Evolutionary conservation across 2,113 vertebrate species (phyloP).

Genomic region (Tautogolabrus adspersus): DNA sequence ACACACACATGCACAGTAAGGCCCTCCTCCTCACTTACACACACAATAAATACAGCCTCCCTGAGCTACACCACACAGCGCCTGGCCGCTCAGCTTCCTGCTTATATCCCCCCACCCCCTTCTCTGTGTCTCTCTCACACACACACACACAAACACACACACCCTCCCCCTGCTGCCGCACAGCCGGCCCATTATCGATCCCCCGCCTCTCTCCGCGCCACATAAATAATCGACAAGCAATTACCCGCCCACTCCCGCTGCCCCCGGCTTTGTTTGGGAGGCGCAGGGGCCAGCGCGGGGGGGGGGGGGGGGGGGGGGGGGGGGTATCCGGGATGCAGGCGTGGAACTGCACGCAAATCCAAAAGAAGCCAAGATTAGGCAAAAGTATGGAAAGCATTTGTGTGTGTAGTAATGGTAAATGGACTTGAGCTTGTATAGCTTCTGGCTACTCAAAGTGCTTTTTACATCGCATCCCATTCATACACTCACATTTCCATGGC

Average conservation of each 20-base stretch:
- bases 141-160: slow-evolving; percentile 53
- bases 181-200: slow-evolving; percentile 85
- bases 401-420: background rate
- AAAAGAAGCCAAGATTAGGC: slow-evolving; percentile 13
- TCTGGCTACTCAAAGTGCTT: too few species aligned
- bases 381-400: slow-evolving; percentile 27
- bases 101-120: slow-evolving; percentile 63
- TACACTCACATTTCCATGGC: too few species aligned
- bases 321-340: slow-evolving; percentile 69
- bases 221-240: slow-evolving; percentile 89
- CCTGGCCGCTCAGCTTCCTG: slow-evolving; percentile 78
- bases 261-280: slow-evolving; percentile 86
- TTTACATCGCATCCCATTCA: too few species aligned
- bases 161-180: slow-evolving; percentile 75
- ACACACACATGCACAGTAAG: slow-evolving; percentile 43
- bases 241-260: slow-evolving; percentile 88
- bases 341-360: slow-evolving; percentile 72
- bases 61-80: slow-evolving; percentile 72
- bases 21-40: slow-evolving; percentile 1
- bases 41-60: slow-evolving; percentile 63
- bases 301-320: slow-evolving; percentile 62
- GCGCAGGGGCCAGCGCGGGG: slow-evolving; percentile 77
- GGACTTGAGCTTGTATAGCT: too few species aligned
- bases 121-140: slow-evolving; percentile 36
- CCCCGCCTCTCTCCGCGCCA: slow-evolving; percentile 86